A percentile compares a stretch with the other conserved stretches of the same genome.
Evolutionary conservation across 2,113 vertebrate genomes (phyloP).

Genomic region (Channa argus): DNA sequence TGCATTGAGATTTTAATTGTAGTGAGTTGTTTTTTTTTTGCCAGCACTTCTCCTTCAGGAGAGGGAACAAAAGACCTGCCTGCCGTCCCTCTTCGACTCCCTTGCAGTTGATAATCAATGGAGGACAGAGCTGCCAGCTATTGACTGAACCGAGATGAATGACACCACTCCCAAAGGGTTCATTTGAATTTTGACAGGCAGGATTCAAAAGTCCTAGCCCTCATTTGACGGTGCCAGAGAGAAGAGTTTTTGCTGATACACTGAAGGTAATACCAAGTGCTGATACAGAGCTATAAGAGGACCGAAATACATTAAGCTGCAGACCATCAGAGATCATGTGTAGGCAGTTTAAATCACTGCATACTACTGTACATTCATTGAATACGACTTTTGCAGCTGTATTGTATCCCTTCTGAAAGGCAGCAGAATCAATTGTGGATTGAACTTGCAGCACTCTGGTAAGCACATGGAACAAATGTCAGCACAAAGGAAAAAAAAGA

Average conservation of each 20-base stretch:
- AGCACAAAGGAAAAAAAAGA: conserved; percentile 24
- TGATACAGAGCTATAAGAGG: conserved; percentile 60
- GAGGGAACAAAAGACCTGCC: conserved; percentile 73
- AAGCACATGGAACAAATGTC: conserved; percentile 29
- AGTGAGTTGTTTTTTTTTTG: conserved; percentile 70
- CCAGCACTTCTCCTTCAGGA: conserved; percentile 63
- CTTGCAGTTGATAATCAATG: conserved; percentile 81
- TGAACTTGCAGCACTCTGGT: conserved; percentile 18
- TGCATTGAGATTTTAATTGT: conserved; percentile 80
- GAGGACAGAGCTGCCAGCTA: conserved; percentile 74
- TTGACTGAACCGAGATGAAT: conserved; percentile 79
- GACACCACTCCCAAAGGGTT: conserved; percentile 75
- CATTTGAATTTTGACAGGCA: conserved; percentile 78
- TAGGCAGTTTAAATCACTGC: conserved; percentile 57
- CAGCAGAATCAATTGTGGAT: conserved; percentile 26
- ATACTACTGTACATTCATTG: conserved; percentile 12
- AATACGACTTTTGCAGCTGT: conserved; percentile 45
- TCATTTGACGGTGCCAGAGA: conserved; percentile 68
- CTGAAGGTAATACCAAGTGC: conserved; percentile 64
- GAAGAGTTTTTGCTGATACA: conserved; percentile 58
- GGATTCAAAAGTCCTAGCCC: conserved; percentile 67
- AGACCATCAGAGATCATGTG: conserved; percentile 51
- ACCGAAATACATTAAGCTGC: conserved; percentile 63
- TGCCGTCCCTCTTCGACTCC: conserved; percentile 62
- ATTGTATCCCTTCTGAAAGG: conserved; percentile 4